Evolutionary conservation across 1,140 invertebrate genomes (phyloP), one percentile per base, ranked within the genome.

Genomic region (Drosophila orosa): DNA sequence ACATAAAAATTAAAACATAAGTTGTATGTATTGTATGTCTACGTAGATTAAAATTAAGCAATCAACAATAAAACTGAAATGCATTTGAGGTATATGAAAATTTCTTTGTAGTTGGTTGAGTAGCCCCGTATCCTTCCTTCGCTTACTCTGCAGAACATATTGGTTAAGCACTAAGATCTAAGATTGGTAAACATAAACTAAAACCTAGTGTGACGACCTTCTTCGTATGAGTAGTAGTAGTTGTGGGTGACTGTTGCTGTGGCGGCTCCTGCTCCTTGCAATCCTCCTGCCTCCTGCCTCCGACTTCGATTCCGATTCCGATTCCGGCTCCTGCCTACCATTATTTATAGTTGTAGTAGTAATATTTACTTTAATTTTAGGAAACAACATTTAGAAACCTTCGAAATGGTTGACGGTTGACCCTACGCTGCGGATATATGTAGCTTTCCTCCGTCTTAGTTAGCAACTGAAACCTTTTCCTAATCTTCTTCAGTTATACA

Each of bases 31-130:
- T 45, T 45, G 44, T 45, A 59, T 67, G 50, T 69, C 62, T 78
- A 44, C 57, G 44, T 78, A 68, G 40, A 77, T 67, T 90, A 83
- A 74, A 74, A 80, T 90, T 74, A 81, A 78, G 83, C 83, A 86
- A 89, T 87, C 82, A 89, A 89, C 85, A 89, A 90, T 89, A 85
- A 90, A 91, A 91, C 86, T 91, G 90, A 91, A 91, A 91, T 91
- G 90, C 90, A 89, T 91, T 73, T 91, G 90, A 91, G 90, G 90
- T 91, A 91, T 91, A 91, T 91, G 79, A 90, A 91, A 91, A 89
- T 91, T 91, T 90, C 82, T 91, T 91, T 90, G 78, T 90, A 89
- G 90, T 91, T 87, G 82, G 77, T 89, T 89, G 84, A 89, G 84
- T 89, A 85, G 76, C 66, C 47, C 67, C 25, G 24, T 27, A 12